Evolutionary conservation across 1,140 invertebrate genomes (phyloP), one percentile per base, ranked within the genome.

Genomic region (Apis mellifera): DNA sequence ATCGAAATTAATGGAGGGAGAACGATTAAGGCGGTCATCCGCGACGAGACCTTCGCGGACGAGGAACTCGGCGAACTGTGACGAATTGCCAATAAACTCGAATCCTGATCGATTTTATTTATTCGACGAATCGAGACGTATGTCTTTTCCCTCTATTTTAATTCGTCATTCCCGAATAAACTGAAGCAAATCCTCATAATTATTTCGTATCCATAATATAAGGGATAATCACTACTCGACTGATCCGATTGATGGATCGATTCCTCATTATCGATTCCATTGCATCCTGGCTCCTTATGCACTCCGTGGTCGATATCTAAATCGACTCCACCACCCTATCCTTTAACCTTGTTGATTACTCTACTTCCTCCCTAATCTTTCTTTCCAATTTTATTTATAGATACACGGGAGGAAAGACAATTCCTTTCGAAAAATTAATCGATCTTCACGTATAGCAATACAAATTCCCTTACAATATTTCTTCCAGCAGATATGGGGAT

Each of bases 191-290:
- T 26, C 73, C 21, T 48, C 48, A 80, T 90, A 89, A 92, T 91
- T 91, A 86, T 91, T 91, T 90, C 78, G 76, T 73, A 82, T 69
- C 80, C 86, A 54, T 72, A 86, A 48, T 62, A 69, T 68, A 54
- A 78, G 64, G n/a, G 82, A 54, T 86, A 65, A 70, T 73, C 59
- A 59, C 32, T n/a, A n/a, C n/a, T n/a, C 75, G 68, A 64, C 54
- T 82, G 86, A 79, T 86, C 50, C 78, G 89, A 89, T 91, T 93
- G 91, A 92, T 92, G 87, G 89, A 92, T 70, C 64, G 83, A 82
- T 85, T 79, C 80, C 81, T 87, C 86, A 93, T 92, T 90, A 92
- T 93, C 88, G 89, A 68, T 90, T 87, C 85, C 86, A 89, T 91
- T 91, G 89, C 87, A 91, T 83, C 84, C 83, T 89, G n/a, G 86